Evolutionary conservation across 2,888 invertebrate species (phyloP).

Genomic region (Cancer borealis): DNA sequence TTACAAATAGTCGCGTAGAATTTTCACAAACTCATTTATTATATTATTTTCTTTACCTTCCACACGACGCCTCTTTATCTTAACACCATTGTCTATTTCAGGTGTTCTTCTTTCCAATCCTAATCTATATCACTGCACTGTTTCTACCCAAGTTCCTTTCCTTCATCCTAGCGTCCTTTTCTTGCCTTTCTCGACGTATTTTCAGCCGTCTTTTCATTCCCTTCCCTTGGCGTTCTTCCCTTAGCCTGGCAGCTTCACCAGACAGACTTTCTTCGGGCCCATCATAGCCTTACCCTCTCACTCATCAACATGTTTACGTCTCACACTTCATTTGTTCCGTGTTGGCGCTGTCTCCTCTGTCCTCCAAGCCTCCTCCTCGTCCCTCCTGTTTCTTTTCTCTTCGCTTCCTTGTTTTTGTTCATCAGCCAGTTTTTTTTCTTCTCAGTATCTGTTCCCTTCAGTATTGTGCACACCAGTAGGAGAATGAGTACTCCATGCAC

Average conservation of each 20-base stretch:
- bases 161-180: background rate
- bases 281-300: background rate
- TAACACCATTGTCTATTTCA: background rate
- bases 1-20: no score
- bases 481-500: background rate
- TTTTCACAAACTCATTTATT: no score
- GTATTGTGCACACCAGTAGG: no score
- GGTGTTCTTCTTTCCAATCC: background rate
- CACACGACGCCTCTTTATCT: background rate
- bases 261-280: background rate
- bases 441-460: background rate
- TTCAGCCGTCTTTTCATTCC: no score
- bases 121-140: background rate
- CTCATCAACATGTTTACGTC: conserved; percentile 32
- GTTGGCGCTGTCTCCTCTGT: no score
- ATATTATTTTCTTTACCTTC: no score
- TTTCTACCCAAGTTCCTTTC: background rate
- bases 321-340: conserved; percentile 23
- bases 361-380: background rate
- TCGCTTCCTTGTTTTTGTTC: no score
- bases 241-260: background rate
- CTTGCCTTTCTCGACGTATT: background rate
- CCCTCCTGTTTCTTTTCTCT: background rate
- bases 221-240: no score
- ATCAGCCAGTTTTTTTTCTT: background rate